phyloP scores from a whole-genome alignment of 2,797 vertebrate species.

The Pseudochirops cupreus region DNA sequence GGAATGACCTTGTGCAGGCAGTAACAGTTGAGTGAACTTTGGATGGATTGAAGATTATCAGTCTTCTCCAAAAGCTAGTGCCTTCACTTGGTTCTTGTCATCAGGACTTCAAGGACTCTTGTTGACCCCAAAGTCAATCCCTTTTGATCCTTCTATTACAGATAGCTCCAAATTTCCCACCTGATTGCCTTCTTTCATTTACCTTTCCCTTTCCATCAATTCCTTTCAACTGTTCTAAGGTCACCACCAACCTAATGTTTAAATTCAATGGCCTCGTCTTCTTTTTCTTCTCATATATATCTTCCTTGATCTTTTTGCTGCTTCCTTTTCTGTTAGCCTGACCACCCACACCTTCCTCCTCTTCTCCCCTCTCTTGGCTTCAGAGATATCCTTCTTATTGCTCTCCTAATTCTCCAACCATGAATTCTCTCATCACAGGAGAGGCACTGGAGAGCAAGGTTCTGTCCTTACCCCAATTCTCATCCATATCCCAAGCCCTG shows the following conservation, averaged over 20 bases:
- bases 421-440: not conserved
- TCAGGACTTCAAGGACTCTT: not conserved
- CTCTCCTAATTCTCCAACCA: not conserved
- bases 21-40: not conserved
- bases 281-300: accelerated
- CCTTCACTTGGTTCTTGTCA: not conserved
- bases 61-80: not conserved
- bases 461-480: not conserved
- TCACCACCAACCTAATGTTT: not conserved
- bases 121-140: not conserved
- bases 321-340: not conserved
- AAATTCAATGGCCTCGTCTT: not conserved
- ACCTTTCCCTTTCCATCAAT: not conserved
- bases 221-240: not conserved
- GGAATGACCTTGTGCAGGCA: not conserved
- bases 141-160: not conserved
- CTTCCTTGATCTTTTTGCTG: not conserved
- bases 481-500: not conserved
- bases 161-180: not conserved
- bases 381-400: not conserved
- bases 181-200: not conserved
- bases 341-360: not conserved
- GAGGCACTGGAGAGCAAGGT: not conserved
- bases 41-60: not conserved
- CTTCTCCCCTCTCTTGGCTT: not conserved